Base-by-base conservation (phyloP, 2,888 invertebrate species). In the Polyploca ridens region DNA sequence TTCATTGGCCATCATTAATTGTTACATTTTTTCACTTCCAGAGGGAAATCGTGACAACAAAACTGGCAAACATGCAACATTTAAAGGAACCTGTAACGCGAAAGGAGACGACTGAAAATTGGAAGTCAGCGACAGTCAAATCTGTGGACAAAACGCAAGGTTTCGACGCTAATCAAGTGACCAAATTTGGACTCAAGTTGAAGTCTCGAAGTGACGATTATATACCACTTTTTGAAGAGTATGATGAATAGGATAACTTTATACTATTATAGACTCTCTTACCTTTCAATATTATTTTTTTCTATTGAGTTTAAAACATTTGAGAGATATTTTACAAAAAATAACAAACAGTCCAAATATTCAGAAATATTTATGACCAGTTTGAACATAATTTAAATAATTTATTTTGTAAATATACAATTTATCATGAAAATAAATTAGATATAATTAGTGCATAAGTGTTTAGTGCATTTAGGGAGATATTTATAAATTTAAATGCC, bases 161-260 rank as follows among this genome's bases (percentile, higher is more conserved):
- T 0, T 79, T 80, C 13, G 88, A 90, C 62, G 71, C 75, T 0
- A 90, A 89, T 63, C 86, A 87, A 69, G 86, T 89, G 8, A 82
- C 89, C 0, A 84, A 90, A 60, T 93, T 91, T 57, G 93, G 92
- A 6, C 75, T 93, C 1, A 93, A 93, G 66, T 71, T 93, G 1
- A 82, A 83, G 66, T 86, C 90, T 0, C 85, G 91, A 68, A 90
- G 87, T 67, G 93, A 93, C 58, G 89, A 90, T 65, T 90, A 90
- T 67, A 82, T 89, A 74, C 86, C 91, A n/a, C 74, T 90, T 14
- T 91, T 90, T 74, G 89, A 90, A 62, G 91, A 93, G 19, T 91
- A 90, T 70, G 89, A 90, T 44, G 86, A 90, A 62, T 87, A 74
- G 77, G 61, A 54, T 46, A 60, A 10, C 54, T 3, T 5, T 5